Evolutionary conservation across 2,113 vertebrate species (phyloP).

Genomic region (Mohoua ochrocephala): DNA sequence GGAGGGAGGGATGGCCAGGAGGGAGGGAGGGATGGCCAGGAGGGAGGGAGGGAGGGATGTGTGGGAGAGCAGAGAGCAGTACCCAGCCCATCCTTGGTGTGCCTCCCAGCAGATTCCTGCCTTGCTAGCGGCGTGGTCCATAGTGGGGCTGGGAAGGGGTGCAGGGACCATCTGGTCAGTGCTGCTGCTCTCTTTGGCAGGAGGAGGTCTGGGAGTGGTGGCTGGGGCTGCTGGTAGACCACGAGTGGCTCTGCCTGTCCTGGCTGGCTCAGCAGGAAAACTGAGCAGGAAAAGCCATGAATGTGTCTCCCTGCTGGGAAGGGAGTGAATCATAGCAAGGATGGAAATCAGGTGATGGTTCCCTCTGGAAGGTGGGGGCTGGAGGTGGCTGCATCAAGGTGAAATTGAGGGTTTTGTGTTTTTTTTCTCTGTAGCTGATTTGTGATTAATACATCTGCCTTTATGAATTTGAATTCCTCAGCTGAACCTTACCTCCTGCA

Average conservation of each 20-base stretch:
- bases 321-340: background rate
- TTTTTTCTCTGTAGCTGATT: background rate
- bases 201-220: background rate
- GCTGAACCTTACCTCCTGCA: background rate
- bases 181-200: background rate
- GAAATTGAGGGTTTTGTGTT: background rate
- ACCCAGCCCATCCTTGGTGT: rapidly evolving
- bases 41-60: background rate
- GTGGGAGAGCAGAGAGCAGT: background rate
- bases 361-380: background rate
- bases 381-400: background rate
- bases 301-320: background rate
- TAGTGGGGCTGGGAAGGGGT: rapidly evolving
- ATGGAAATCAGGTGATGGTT: background rate
- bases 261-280: background rate
- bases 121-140: rapidly evolving
- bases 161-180: background rate
- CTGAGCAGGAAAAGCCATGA: background rate
- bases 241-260: rapidly evolving
- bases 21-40: background rate
- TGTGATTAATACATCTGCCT: background rate
- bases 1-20: background rate
- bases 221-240: background rate
- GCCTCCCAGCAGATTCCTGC: background rate
- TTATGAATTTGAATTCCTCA: background rate